Evolutionary conservation across 2,797 vertebrate species (phyloP), one percentile per base, ranked within the genome.

Genomic region (Arremon aurantiirostris): DNA sequence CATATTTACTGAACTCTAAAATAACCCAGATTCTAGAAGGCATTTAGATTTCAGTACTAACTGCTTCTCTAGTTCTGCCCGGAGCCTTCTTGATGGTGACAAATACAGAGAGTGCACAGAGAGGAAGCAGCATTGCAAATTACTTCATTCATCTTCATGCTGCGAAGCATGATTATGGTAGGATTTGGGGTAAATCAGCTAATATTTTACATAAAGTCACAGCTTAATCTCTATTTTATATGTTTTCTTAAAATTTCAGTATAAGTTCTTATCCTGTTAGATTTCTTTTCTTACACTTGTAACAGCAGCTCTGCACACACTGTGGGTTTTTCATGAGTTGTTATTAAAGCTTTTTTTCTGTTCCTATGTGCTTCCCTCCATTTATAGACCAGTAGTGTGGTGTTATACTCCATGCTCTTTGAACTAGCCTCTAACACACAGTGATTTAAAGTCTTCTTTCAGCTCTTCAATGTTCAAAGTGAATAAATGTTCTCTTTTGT

Each of bases 371-470:
- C 70, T 93, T 86, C 11, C 4, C 15, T 72, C 42, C n/a, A 39
- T 57, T 90, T 89, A 69, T 24, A 89, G 57, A 52, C 83, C 27
- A 70, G 61, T 57, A 44, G 18, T 35, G 27, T 6, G 24, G 20
- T 52, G 47, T 59, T 94, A 52, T 86, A 83, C 71, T 76, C 16
- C 35, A 64, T 89, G 60, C 35, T 85, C 49, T 92, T 94, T 90
- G 78, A 93, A 92, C 89, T 70, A 68, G 37, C 68, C 60, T 89
- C 60, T 91, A 87, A 73, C 39, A 55, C 17, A 55, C 1, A 0
- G 66, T 95, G 86, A 92, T 96, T 93, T 95, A 92, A 94, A 90
- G 73, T 59, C 92, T 71, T 79, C n/a, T 81, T 96, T 95, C 81
- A 85, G 66, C 75, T 85, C 19, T 87, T 85, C 93, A 27, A 4